Percentiles rank a stretch among this genome's conserved stretches.
phyloP scores from a whole-genome alignment of 1,140 invertebrate species.

The Bombus difficillimus region DNA sequence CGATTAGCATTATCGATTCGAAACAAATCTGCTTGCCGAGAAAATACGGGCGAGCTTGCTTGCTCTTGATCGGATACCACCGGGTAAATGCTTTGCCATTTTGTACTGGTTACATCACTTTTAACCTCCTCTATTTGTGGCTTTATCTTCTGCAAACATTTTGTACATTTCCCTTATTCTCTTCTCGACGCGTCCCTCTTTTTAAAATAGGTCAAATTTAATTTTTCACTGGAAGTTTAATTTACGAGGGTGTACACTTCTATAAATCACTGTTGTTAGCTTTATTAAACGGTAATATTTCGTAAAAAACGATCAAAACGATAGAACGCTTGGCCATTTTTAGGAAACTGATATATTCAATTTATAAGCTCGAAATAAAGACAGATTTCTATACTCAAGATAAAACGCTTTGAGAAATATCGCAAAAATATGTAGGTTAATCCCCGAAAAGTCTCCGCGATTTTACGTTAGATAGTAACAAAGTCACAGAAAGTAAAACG shows the following conservation, averaged over 20 bases:
- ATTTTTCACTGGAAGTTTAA: background rate
- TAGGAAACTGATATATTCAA: too few species aligned
- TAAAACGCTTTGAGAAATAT: background rate
- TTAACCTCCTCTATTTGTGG: background rate
- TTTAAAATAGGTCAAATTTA: background rate
- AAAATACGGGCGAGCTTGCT: background rate
- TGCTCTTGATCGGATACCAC: background rate
- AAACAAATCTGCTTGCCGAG: constrained; percentile 29
- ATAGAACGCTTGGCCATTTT: too few species aligned
- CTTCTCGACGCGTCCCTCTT: too few species aligned
- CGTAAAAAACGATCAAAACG: fast-evolving
- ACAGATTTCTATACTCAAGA: background rate
- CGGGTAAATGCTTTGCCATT: background rate
- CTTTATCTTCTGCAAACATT: background rate
- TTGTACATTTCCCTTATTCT: background rate
- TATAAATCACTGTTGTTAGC: background rate
- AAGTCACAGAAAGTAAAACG: background rate
- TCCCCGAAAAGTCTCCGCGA: background rate
- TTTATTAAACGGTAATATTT: background rate
- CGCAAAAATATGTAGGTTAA: background rate
- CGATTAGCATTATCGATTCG: constrained; percentile 35
- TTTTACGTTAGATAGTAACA: background rate
- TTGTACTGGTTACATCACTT: background rate
- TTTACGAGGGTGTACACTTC: background rate
- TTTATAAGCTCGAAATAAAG: too few species aligned